A percentile compares a stretch with the other conserved stretches of the same genome.
Conservation (phyloP, 2,113 vertebrate species). For the Triplophysa rosa region DNA sequence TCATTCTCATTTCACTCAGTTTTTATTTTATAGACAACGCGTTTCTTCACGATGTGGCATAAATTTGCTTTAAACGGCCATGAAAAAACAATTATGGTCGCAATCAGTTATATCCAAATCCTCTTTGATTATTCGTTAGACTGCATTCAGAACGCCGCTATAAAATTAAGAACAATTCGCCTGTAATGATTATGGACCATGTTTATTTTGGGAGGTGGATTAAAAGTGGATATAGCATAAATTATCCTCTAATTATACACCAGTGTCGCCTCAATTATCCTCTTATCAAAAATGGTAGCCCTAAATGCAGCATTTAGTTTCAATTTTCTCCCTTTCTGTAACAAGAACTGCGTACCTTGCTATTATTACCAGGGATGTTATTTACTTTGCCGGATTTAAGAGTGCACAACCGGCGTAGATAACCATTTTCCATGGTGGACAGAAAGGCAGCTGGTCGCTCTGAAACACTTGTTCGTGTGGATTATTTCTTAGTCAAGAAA, state of each 20-base stretch:
- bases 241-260: slow-evolving; percentile 99
- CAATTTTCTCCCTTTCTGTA: slow-evolving; percentile 99
- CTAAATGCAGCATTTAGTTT: slow-evolving; percentile 99
- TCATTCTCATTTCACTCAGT: slow-evolving; percentile 83
- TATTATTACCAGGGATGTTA: slow-evolving; percentile 99
- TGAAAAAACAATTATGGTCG: slow-evolving; percentile 93
- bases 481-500: slow-evolving; percentile 45
- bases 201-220: slow-evolving; percentile 99
- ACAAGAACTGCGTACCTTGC: slow-evolving; percentile 99
- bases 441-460: slow-evolving; percentile 53
- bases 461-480: slow-evolving; percentile 43
- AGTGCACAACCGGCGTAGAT: slow-evolving; percentile 90
- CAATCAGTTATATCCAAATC: slow-evolving; percentile 96
- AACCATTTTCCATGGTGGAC: slow-evolving; percentile 89
- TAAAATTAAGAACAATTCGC: slow-evolving; percentile 99
- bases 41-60: slow-evolving; percentile 83
- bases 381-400: slow-evolving; percentile 99
- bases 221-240: slow-evolving; percentile 99
- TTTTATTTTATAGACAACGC: slow-evolving; percentile 89
- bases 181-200: slow-evolving; percentile 99
- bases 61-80: slow-evolving; percentile 85
- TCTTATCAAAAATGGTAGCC: slow-evolving; percentile 99
- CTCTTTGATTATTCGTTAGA: slow-evolving; percentile 97
- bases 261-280: slow-evolving; percentile 99
- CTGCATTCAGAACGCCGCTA: slow-evolving; percentile 98